Conservation (phyloP, 1,140 invertebrate genomes). For the Brachionus paranguensis region DNA sequence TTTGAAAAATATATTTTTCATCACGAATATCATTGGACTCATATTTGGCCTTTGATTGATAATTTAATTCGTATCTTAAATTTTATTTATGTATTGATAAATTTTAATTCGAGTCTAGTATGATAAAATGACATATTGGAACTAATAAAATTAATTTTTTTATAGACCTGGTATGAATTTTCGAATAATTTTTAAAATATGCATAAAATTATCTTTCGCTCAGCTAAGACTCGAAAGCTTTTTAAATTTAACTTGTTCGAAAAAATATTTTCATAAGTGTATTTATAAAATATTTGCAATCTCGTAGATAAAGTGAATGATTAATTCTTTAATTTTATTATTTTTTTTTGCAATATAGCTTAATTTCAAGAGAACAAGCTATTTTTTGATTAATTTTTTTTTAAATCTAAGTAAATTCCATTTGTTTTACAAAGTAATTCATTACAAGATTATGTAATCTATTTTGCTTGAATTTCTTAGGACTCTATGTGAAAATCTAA, state of each 20-base stretch:
- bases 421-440: not conserved
- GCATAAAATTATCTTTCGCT: not conserved
- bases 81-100: not conserved
- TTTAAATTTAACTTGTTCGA: constrained; percentile 1
- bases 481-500: constrained; percentile 2
- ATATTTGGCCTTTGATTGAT: not conserved
- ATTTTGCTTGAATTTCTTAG: not conserved
- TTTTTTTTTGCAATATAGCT: not conserved
- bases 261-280: not conserved
- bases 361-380: not conserved
- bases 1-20: not conserved
- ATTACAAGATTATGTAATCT: not conserved
- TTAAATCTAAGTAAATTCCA: not conserved
- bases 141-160: not conserved
- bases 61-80: not conserved
- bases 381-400: constrained; percentile 21
- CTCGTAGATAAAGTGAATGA: not conserved
- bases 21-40: not conserved
- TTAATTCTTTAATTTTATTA: constrained; percentile 7
- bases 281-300: not conserved
- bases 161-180: not conserved
- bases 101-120: not conserved
- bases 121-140: not conserved
- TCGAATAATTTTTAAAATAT: not conserved
- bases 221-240: not conserved